phyloP scores from a whole-genome alignment of 1,140 invertebrate species.

The Arctopsyche grandis region DNA sequence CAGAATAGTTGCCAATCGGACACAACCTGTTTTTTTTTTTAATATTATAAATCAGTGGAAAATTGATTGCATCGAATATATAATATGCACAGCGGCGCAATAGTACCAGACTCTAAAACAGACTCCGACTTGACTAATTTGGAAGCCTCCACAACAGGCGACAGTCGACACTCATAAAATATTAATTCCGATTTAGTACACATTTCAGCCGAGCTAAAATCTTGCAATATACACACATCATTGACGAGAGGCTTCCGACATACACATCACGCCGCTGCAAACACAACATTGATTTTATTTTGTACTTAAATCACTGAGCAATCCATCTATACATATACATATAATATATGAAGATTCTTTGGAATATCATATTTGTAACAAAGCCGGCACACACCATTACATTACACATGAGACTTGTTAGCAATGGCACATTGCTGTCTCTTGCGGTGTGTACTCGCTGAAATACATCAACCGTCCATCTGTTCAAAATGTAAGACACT shows the following conservation, averaged over 20 bases:
- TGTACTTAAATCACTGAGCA: conserved; percentile 41
- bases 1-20: background rate
- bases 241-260: background rate
- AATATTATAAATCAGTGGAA: background rate
- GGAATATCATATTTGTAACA: conserved; percentile 32
- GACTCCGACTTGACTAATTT: background rate
- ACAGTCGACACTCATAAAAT: too few species aligned
- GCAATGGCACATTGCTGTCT: too few species aligned
- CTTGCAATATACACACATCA: too few species aligned
- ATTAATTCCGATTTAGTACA: too few species aligned
- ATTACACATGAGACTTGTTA: background rate
- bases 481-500: too few species aligned
- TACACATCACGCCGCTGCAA: background rate
- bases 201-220: too few species aligned
- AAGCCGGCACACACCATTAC: background rate
- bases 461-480: too few species aligned
- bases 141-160: too few species aligned
- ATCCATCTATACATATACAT: conserved; percentile 28
- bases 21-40: background rate
- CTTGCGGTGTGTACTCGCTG: too few species aligned
- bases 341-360: conserved; percentile 34
- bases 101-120: background rate
- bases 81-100: too few species aligned
- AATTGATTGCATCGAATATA: conserved; percentile 1
- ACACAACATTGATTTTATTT: conserved; percentile 9